Percentiles rank a stretch among this genome's conserved stretches.
phyloP scores from a whole-genome alignment of 2,888 invertebrate species.

The Cosmopolites sordidus region DNA sequence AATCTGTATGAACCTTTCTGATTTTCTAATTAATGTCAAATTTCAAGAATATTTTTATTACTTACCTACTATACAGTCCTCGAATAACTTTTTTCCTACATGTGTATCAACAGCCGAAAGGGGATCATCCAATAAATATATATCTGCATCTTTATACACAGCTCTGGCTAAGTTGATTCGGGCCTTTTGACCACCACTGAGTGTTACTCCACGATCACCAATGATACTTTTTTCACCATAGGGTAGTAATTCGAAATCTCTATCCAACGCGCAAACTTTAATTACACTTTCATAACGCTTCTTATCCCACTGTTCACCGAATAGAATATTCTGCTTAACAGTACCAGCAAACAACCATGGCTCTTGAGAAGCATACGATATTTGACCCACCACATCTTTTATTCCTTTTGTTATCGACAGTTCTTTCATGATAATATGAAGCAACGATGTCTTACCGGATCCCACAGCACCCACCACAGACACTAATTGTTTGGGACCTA shows the following conservation, averaged over 20 bases:
- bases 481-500: slow-evolving; percentile 32
- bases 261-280: slow-evolving; percentile 59
- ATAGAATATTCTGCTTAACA: slow-evolving; percentile 74
- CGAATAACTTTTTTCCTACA: slow-evolving; percentile 71
- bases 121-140: slow-evolving; percentile 77
- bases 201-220: slow-evolving; percentile 67
- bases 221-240: slow-evolving; percentile 70
- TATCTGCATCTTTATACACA: slow-evolving; percentile 70
- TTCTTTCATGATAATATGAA: slow-evolving; percentile 70
- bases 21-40: no score
- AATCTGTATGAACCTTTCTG: no score
- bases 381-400: slow-evolving; percentile 57
- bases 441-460: slow-evolving; percentile 63
- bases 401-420: slow-evolving; percentile 59
- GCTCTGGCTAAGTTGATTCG: slow-evolving; percentile 73
- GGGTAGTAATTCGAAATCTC: slow-evolving; percentile 67
- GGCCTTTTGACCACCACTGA: slow-evolving; percentile 79
- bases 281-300: slow-evolving; percentile 51
- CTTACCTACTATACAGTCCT: slow-evolving; percentile 59
- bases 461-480: slow-evolving; percentile 65
- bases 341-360: slow-evolving; percentile 73
- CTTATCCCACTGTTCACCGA: slow-evolving; percentile 62
- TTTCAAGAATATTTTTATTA: no score
- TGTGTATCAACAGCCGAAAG: slow-evolving; percentile 74
- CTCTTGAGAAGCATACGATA: slow-evolving; percentile 75